Evolutionary conservation across 2,888 invertebrate genomes (phyloP), one percentile per base, ranked within the genome.

Genomic region (Osedax frankpressi): DNA sequence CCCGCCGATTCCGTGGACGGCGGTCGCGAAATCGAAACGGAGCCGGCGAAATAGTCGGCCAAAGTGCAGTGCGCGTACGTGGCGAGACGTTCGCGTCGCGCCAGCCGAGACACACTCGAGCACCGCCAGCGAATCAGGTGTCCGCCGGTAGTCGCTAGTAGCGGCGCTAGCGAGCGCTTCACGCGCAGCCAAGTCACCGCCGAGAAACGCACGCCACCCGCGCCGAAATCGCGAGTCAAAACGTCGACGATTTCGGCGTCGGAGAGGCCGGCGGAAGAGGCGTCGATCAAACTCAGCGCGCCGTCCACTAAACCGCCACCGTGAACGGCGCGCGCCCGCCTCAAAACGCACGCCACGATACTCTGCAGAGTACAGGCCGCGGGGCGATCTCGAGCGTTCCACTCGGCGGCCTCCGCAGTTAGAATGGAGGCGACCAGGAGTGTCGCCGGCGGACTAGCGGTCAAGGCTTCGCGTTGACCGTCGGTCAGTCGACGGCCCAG

Each of bases 231-330:
- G 82, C 29, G 77, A 79, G 28, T 83, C 83, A 74, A 83, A 83
- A 84, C 72, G 73, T 84, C 84, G 68, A 82, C 81, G 80, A 84
- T 82, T 77, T 84, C 84, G 74, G 79, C 79, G 76, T 84, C 83
- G 75, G 82, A 82, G 19, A 84, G 76, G 2, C 84, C 84, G 1
- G 80, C 80, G 0, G 74, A 76, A 1, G 83, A 83, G 24, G 81
- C 81, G 6, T 80, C 81, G 30, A 84, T 70, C 75, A 81, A 82
- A 26, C 80, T 78, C 67, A 83, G 75, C 2, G 79, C 75, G 30
- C 79, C 77, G 0, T 79, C 75, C 2, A 82, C 80, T 3, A 82
- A 70, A 0, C 74, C 73, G 25, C 73, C 70, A 1, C 83, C 83
- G 72, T 81, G 80, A 24, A 75, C 78, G 2, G 26, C 73, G 74